These are phyloP conservation scores for Tursiops truncatus DNA, from an alignment of 2,113 vertebrate genomes.

Conservation along the genomic window DNA sequence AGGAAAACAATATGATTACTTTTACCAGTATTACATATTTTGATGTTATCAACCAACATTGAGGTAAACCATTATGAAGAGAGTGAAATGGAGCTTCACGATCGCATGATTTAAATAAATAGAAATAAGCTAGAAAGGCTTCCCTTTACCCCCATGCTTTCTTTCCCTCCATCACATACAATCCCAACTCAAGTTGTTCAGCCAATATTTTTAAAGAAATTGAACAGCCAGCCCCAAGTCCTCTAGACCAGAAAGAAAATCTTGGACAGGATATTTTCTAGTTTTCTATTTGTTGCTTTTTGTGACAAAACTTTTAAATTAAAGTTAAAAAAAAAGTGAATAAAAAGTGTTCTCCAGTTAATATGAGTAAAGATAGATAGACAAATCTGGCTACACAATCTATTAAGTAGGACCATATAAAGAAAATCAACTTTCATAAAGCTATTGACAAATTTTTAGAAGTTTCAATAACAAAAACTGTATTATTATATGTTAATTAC, in stretches of 20 bases:
- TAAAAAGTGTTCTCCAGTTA: background rate
- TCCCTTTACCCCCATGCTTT: background rate
- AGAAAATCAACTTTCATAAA: background rate
- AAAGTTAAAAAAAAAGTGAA: background rate
- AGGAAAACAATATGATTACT: background rate
- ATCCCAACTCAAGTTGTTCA: background rate
- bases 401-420: background rate
- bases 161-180: background rate
- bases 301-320: slow-evolving; percentile 1
- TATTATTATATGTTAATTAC: background rate
- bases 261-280: background rate
- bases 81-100: background rate
- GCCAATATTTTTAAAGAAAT: background rate
- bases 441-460: background rate
- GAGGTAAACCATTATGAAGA: background rate
- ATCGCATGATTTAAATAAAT: too few species aligned
- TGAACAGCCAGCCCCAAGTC: background rate
- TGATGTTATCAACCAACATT: background rate
- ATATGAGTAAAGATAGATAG: background rate
- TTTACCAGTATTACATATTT: background rate
- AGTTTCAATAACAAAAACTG: background rate
- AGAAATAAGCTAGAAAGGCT: background rate
- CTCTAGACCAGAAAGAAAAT: background rate
- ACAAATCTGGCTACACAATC: background rate
- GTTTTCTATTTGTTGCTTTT: background rate